Conservation (phyloP, 2,113 vertebrate species). For the Numenius arquata region DNA sequence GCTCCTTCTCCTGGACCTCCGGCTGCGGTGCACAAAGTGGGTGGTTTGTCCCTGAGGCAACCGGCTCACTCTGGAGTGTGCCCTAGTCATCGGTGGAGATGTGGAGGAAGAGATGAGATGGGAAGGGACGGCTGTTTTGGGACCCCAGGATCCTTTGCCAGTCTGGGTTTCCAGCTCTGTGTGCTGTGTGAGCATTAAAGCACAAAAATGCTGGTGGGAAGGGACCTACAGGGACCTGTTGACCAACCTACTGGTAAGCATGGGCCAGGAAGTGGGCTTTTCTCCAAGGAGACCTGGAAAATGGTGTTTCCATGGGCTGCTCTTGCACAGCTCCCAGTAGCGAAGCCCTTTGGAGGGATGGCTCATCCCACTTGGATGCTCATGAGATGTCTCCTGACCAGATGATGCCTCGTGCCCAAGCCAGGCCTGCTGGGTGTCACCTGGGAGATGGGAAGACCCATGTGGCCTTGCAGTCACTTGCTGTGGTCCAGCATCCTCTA, state of each 20-base stretch:
- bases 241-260: neutral
- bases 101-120: neutral
- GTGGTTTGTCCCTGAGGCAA: neutral
- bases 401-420: neutral
- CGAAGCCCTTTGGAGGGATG: neutral
- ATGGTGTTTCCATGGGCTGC: neutral
- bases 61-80: rapidly evolving
- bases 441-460: neutral
- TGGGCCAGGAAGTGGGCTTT: neutral
- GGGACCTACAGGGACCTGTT: neutral
- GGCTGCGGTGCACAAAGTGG: neutral
- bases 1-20: neutral
- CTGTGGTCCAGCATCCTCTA: neutral
- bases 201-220: neutral
- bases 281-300: neutral
- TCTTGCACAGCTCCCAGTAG: neutral
- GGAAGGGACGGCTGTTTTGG: neutral
- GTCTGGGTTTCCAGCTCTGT: neutral
- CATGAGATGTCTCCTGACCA: neutral
- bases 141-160: neutral
- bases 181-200: neutral
- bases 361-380: neutral
- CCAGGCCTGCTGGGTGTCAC: neutral
- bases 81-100: rapidly evolving
- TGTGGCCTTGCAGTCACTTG: neutral